Base-by-base conservation (phyloP, 2,888 invertebrate species). In the Heteromyza rotundicornis region DNA sequence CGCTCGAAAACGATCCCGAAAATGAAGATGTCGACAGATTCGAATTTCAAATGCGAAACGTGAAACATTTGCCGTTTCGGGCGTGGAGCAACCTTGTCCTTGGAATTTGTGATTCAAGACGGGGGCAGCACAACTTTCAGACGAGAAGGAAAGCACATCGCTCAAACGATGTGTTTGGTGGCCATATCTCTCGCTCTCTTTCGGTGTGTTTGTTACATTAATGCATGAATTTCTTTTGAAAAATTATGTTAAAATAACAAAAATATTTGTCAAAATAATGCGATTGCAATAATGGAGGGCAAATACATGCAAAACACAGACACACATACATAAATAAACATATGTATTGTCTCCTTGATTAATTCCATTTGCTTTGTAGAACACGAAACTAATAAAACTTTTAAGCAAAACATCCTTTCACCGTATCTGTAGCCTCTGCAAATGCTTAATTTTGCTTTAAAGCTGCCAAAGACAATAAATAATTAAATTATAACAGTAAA, bases 381-480 rank as follows among this genome's bases (percentile, higher is more conserved):
- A 65, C 68, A 65, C 73, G 52, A 36, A 19, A 58, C 27, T n/a
- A n/a, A n/a, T n/a, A n/a, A n/a, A n/a, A n/a, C n/a, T n/a, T n/a
- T n/a, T n/a, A n/a, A n/a, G n/a, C n/a, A n/a, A n/a, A n/a, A n/a
- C n/a, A n/a, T n/a, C n/a, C n/a, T n/a, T n/a, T n/a, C n/a, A 32
- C 12, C 12, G 32, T 32, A 12, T 5, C 12, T 32, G 32, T 32
- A 8, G 32, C 12, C 32, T 12, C 12, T 32, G 12, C 12, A 8
- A 5, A 32, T 32, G 66, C 65, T 68, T 63, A 73, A 74, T 76
- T 80, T 78, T 77, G 77, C 78, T 79, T 81, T 81, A 77, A 80
- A 80, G 80, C 81, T 80, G 80, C 77, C 76, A 80, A 78, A 73
- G 80, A 81, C 76, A 80, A 80, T 80, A 80, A 81, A 80, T 78